Evolutionary conservation across 2,797 vertebrate species (phyloP).

Genomic region (Anas capensis): DNA sequence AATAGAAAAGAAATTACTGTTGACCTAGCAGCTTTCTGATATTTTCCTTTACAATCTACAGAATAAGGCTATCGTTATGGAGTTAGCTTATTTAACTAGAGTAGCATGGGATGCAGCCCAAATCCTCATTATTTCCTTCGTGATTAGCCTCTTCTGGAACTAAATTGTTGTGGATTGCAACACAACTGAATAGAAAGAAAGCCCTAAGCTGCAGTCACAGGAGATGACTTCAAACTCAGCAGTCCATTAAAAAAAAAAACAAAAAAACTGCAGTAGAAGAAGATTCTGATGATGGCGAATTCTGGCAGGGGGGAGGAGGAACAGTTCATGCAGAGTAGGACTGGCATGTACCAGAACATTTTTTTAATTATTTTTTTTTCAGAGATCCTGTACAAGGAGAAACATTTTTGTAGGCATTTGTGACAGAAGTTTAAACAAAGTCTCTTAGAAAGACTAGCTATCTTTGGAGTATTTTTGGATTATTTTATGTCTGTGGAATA

Average conservation of each 20-base stretch:
- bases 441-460: too few relatives aligned
- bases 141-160: neutral
- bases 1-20: neutral
- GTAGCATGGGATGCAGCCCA: neutral
- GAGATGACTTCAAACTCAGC: neutral
- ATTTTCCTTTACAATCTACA: neutral
- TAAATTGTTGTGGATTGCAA: neutral
- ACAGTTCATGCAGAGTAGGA: neutral
- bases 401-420: neutral
- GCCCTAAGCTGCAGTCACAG: neutral
- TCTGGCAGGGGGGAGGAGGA: neutral
- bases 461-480: neutral
- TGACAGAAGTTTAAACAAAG: too few relatives aligned
- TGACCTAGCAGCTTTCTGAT: neutral
- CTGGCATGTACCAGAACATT: neutral
- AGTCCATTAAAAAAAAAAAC: neutral
- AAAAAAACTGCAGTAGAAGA: neutral
- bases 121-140: neutral
- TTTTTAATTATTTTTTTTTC: too few relatives aligned
- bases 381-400: neutral
- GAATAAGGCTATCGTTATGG: neutral
- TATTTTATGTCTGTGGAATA: neutral
- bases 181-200: neutral
- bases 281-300: neutral
- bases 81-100: neutral